phyloP scores from a whole-genome alignment of 2,888 invertebrate genomes.

The Chrysodeixis includens region DNA sequence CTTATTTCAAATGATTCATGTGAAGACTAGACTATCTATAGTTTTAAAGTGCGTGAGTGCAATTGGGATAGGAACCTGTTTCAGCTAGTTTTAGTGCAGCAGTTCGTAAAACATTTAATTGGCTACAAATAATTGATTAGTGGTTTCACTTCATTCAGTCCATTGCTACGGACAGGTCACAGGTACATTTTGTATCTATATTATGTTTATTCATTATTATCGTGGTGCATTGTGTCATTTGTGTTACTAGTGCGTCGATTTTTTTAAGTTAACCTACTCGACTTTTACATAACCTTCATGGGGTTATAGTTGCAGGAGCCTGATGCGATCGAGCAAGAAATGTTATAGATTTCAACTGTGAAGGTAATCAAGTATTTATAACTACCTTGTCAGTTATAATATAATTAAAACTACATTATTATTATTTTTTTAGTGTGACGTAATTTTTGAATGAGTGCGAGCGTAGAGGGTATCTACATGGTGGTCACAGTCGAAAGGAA shows the following conservation, averaged over 20 bases:
- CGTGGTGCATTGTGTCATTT: conserved; percentile 1
- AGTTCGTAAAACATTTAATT: not conserved
- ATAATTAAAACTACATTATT: no score
- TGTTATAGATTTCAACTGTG: no score
- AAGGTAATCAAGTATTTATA: no score
- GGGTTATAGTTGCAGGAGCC: not conserved
- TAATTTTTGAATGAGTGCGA: no score
- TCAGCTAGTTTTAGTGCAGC: not conserved
- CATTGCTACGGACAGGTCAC: conserved; percentile 4
- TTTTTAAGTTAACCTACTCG: no score
- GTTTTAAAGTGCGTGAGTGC: not conserved
- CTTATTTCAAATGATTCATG: not conserved
- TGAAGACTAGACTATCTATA: conserved; percentile 23
- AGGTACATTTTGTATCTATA: not conserved
- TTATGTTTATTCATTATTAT: conserved; percentile 1
- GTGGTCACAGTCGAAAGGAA: no score
- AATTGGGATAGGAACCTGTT: not conserved
- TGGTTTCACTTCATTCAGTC: no score
- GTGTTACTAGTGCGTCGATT: not conserved
- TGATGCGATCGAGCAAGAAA: not conserved
- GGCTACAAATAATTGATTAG: not conserved
- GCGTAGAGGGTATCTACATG: no score
- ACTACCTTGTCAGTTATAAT: no score
- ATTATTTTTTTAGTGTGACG: no score
- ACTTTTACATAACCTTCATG: not conserved